These are phyloP conservation scores for Sorex maritimensis DNA, from an alignment of 2,797 vertebrate genomes.

Conservation along the genomic window DNA sequence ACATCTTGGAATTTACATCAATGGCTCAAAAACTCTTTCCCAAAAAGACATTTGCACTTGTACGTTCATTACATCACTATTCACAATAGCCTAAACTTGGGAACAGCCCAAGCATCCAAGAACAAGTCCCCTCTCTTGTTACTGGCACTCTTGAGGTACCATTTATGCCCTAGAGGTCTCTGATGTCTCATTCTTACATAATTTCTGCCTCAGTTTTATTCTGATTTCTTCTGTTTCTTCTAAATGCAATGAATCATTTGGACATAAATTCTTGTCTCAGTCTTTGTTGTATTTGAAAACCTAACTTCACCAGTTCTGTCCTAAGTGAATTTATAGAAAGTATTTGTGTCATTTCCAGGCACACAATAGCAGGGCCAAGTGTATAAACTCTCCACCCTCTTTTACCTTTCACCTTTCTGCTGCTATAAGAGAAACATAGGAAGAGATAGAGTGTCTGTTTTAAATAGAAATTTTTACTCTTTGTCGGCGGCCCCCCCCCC, in stretches of 20 bases:
- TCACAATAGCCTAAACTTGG: too few relatives aligned
- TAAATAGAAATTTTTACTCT: neutral
- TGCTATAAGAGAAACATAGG: neutral
- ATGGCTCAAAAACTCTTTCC: too few relatives aligned
- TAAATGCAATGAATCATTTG: constrained; percentile 11
- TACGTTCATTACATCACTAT: too few relatives aligned
- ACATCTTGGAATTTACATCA: too few relatives aligned
- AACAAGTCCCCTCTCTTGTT: neutral
- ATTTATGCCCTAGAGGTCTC: neutral
- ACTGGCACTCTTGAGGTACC: neutral
- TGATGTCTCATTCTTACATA: neutral
- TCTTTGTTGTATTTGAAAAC: constrained; percentile 44
- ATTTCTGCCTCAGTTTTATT: neutral
- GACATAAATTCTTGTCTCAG: constrained; percentile 1
- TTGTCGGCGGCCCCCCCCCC: too few relatives aligned
- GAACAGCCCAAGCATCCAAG: too few relatives aligned
- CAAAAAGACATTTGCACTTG: too few relatives aligned
- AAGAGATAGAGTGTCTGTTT: neutral
- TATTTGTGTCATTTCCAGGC: neutral
- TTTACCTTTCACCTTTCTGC: neutral
- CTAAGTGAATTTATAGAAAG: constrained; percentile 4
- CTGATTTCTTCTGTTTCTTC: constrained; percentile 26
- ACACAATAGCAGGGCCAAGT: neutral
- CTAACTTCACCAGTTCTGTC: neutral
- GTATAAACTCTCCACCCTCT: neutral